Evolutionary conservation across 53 echinoderm and acorn worm genomes (phyloP), one percentile per base, ranked within the genome.

Genomic region (Pentamera pediparva): DNA sequence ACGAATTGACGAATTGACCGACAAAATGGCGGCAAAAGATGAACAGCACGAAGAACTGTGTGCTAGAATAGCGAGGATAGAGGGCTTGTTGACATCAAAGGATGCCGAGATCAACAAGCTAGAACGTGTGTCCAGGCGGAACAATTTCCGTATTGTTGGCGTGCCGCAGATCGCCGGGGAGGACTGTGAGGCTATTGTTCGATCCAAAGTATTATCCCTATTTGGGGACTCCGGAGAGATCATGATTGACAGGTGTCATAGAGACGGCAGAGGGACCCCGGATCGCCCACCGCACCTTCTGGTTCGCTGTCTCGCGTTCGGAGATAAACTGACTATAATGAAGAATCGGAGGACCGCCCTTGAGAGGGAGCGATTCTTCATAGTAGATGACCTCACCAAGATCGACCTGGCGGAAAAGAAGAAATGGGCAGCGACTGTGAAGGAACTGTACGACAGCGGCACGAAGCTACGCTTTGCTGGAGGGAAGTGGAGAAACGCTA

Each of bases 21-120:
- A 32, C 34, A 62, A 62, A n/a, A 62, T 34, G 39, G 35, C 62
- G 62, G 62, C 62, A 35, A 62, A 62, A 22, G 36, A 32, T 15
- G 37, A 9, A 15, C 17, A 36, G 22, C n/a, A 35, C 22, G 62
- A 62, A 35, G 62, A 62, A n/a, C n/a, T 58, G 29, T 28, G 58
- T 28, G 29, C 58, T 4, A 25, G 25, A 28, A 58, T 58, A 26
- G 22, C 58, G 22, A 20, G 15, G 3, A 32, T 32, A 3, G 58
- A 58, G 58, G 22, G 50, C 50, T 22, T 50, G 50, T 18, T 50
- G 2, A 50, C 50, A 50, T 19, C 50, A 50, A 50, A 58, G 29
- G 58, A 58, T 25, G 13, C 58, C 13, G 58, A 58, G 29, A 58
- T 58, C 58, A 58, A 58, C 29, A 28, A 28, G 29, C 22, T 62